phyloP scores from a whole-genome alignment of 2,888 invertebrate genomes.

The Hyppa rectilinea region DNA sequence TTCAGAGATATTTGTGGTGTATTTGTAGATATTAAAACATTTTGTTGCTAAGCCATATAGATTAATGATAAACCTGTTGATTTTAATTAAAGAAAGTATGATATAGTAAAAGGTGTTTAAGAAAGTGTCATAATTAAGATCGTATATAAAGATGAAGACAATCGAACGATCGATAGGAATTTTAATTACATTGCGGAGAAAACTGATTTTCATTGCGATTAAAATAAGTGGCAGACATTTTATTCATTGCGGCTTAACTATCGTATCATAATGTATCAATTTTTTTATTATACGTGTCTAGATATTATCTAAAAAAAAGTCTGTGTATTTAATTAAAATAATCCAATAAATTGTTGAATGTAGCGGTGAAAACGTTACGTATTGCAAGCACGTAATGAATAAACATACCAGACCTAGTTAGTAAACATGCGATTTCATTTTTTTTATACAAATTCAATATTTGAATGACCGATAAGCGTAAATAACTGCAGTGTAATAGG shows the following conservation, averaged over 20 bases:
- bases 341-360: slow-evolving; percentile 31
- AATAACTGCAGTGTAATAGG: slow-evolving; percentile 55
- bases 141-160: slow-evolving; percentile 58
- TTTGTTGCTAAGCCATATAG: slow-evolving; percentile 23
- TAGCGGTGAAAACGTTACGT: slow-evolving; percentile 58
- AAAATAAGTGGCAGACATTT: slow-evolving; percentile 38
- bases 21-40: slow-evolving; percentile 31
- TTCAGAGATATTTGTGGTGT: slow-evolving; percentile 21
- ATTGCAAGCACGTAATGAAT: slow-evolving; percentile 70
- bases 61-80: slow-evolving; percentile 52
- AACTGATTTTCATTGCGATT: slow-evolving; percentile 64
- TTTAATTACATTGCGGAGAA: slow-evolving; percentile 73
- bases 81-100: slow-evolving; percentile 45
- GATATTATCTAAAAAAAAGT: slow-evolving; percentile 27
- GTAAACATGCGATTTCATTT: slow-evolving; percentile 74
- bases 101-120: slow-evolving; percentile 37
- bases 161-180: slow-evolving; percentile 74
- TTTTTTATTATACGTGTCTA: slow-evolving; percentile 16
- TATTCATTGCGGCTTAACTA: slow-evolving; percentile 36
- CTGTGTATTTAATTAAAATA: slow-evolving; percentile 31
- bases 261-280: slow-evolving; percentile 25
- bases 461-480: slow-evolving; percentile 66
- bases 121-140: slow-evolving; percentile 61
- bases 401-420: slow-evolving; percentile 75
- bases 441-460: slow-evolving; percentile 60